These are phyloP conservation scores for Meloidogyne exigua DNA, from an alignment of 1,140 invertebrate genomes.

Conservation along the genomic window DNA sequence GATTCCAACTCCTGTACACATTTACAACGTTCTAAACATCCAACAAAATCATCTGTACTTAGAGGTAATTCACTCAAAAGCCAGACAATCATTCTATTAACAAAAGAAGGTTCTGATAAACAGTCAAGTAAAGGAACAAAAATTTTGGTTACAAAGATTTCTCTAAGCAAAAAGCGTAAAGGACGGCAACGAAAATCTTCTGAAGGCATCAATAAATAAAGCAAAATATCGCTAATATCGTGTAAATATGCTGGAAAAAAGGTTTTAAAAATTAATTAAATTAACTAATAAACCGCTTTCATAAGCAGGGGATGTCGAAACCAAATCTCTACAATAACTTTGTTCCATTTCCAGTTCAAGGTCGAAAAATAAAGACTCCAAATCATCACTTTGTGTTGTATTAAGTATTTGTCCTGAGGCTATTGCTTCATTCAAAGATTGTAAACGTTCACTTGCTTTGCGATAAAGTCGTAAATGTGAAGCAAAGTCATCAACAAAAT, in stretches of 20 bases:
- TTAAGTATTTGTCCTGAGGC: background rate
- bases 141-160: conserved; percentile 78
- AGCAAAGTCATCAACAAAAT: conserved; percentile 83
- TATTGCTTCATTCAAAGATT: conserved; percentile 35
- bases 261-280: background rate
- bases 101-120: conserved; percentile 87
- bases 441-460: conserved; percentile 72
- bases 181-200: conserved; percentile 82
- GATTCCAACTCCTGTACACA: conserved; percentile 61
- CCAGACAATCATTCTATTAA: conserved; percentile 86
- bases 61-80: conserved; percentile 68
- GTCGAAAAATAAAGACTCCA: conserved; percentile 82
- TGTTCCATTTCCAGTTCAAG: conserved; percentile 79
- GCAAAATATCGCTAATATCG: conserved; percentile 78
- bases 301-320: conserved; percentile 66
- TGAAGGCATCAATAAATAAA: conserved; percentile 80
- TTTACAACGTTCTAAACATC: conserved; percentile 48
- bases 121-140: conserved; percentile 77
- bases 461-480: conserved; percentile 80
- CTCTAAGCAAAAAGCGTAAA: conserved; percentile 69
- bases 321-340: conserved; percentile 70
- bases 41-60: conserved; percentile 59
- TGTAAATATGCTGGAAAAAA: conserved; percentile 74
- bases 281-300: conserved; percentile 66
- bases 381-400: conserved; percentile 57